phyloP scores from a whole-genome alignment of 64 coral and sea anemone genomes.

The Montipora efflorescens region DNA sequence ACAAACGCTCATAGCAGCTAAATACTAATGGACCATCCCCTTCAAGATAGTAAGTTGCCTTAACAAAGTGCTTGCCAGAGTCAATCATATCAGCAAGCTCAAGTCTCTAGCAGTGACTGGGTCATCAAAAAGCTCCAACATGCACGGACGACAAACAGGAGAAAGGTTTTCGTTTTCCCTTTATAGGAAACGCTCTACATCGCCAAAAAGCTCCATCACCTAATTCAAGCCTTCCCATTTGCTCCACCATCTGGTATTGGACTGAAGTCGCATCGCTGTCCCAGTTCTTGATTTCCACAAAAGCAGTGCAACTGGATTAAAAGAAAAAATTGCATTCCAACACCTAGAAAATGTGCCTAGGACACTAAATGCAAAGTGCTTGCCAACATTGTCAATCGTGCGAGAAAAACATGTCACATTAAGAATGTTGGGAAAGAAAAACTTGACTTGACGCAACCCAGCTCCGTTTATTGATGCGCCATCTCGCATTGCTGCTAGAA shows the following conservation, averaged over 20 bases:
- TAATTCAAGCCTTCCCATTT: slow-evolving; percentile 73
- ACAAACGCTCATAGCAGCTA: slow-evolving; percentile 77
- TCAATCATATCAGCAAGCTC: slow-evolving; percentile 84
- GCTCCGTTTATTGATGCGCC: slow-evolving; percentile 79
- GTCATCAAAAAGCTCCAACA: slow-evolving; percentile 86
- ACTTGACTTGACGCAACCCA: slow-evolving; percentile 51
- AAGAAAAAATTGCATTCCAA: slow-evolving; percentile 77
- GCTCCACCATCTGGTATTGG: slow-evolving; percentile 74
- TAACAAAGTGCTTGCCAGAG: slow-evolving; percentile 56
- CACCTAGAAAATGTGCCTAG: slow-evolving; percentile 65
- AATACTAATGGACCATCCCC: slow-evolving; percentile 77
- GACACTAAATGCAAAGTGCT: slow-evolving; percentile 53
- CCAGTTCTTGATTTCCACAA: slow-evolving; percentile 70
- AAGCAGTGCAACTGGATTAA: slow-evolving; percentile 58
- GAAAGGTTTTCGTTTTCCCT: slow-evolving; percentile 56
- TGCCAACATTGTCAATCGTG: slow-evolving; percentile 51
- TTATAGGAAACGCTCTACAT: slow-evolving; percentile 66
- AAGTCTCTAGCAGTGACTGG: slow-evolving; percentile 64
- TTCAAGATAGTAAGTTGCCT: slow-evolving; percentile 75
- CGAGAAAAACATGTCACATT: slow-evolving; percentile 76
- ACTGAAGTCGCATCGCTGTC: slow-evolving; percentile 46
- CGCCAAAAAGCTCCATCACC: slow-evolving; percentile 70
- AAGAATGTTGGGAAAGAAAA: slow-evolving; percentile 75
- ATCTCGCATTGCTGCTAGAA: slow-evolving; percentile 68
- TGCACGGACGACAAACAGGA: slow-evolving; percentile 25